phyloP scores from a whole-genome alignment of 2,113 vertebrate genomes.

The Pygoscelis antarcticus region DNA sequence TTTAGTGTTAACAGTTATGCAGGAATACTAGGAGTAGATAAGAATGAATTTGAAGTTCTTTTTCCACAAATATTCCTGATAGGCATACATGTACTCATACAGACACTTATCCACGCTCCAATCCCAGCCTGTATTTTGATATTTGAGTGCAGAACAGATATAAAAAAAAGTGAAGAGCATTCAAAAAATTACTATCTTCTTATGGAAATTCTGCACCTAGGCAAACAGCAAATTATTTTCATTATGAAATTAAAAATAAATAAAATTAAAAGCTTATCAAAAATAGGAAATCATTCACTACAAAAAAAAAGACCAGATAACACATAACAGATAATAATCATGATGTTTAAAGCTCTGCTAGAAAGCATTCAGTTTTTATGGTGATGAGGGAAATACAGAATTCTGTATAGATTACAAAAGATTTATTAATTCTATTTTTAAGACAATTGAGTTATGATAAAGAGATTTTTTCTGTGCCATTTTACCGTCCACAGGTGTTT shows the following conservation, averaged over 20 bases:
- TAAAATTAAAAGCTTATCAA: neutral
- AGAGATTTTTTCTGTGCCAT: neutral
- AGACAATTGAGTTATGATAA: neutral
- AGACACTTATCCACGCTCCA: neutral
- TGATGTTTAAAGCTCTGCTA: neutral
- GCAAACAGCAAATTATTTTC: neutral
- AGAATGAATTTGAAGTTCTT: neutral
- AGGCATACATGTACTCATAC: neutral
- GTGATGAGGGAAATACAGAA: neutral
- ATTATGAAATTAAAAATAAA: conserved; percentile 25
- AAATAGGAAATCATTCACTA: neutral
- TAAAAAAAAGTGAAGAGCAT: neutral
- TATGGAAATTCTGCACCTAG: neutral
- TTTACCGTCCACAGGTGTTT: neutral
- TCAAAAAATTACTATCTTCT: neutral
- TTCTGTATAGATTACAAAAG: neutral
- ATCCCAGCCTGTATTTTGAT: neutral
- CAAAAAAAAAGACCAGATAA: neutral
- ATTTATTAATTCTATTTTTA: neutral
- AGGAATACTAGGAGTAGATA: neutral
- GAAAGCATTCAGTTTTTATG: neutral
- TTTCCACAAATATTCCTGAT: neutral
- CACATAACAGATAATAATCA: neutral
- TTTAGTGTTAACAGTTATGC: neutral
- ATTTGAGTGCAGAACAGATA: neutral